Conservation (phyloP, 2,797 vertebrate genomes). For the Columba guinea region DNA sequence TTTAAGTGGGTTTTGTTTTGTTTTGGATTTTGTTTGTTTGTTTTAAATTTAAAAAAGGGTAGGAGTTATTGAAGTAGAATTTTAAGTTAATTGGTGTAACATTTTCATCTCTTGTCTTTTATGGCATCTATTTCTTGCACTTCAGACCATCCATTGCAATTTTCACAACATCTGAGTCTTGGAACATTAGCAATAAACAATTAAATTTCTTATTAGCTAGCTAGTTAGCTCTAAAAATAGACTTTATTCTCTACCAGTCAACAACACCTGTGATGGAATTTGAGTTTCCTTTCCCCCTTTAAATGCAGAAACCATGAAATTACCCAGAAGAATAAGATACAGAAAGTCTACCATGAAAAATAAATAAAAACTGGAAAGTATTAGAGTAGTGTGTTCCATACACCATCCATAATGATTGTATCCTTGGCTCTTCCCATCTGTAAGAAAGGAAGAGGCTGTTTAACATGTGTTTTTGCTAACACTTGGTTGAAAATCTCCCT, state of each 20-base stretch:
- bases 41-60: too few species aligned
- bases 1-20: background rate
- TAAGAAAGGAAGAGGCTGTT: background rate
- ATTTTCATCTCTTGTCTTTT: background rate
- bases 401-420: background rate
- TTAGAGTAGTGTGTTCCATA: background rate
- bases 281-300: background rate
- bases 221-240: conserved; percentile 11
- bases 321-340: background rate
- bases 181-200: conserved; percentile 5
- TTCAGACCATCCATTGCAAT: background rate
- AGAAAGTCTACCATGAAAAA: background rate
- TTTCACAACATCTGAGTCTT: background rate
- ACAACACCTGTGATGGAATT: background rate
- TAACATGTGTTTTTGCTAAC: background rate
- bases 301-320: background rate
- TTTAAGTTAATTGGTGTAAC: background rate
- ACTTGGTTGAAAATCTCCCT: background rate
- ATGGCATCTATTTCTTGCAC: background rate
- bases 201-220: background rate
- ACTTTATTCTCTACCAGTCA: background rate
- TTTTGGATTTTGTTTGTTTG: background rate
- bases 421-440: background rate
- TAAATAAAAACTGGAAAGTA: background rate
- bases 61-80: background rate